Conservation (phyloP, 2,888 invertebrate species). For the Marronus borbonicus region DNA sequence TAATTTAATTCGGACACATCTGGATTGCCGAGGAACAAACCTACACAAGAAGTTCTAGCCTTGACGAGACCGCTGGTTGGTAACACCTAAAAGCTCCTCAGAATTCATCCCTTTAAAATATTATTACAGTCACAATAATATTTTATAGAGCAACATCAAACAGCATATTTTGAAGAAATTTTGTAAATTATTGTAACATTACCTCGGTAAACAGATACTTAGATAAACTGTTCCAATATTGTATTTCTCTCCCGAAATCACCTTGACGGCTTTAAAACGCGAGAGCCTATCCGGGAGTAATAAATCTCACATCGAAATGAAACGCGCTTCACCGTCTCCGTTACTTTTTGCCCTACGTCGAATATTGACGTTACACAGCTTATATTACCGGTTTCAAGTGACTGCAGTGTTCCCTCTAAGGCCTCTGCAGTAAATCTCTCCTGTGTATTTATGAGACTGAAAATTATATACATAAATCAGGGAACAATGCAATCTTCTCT, state of each 20-base stretch:
- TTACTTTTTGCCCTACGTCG: slow-evolving; percentile 8
- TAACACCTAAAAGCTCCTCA: too few species aligned
- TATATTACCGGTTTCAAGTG: slow-evolving; percentile 36
- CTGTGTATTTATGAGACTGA: slow-evolving; percentile 16
- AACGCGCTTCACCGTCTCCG: background rate
- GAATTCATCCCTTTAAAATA: too few species aligned
- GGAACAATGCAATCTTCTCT: slow-evolving; percentile 14
- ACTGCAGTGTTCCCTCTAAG: slow-evolving; percentile 4
- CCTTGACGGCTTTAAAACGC: slow-evolving; percentile 14
- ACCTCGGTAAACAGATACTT: too few species aligned
- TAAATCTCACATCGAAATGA: slow-evolving; percentile 31
- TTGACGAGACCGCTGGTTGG: too few species aligned
- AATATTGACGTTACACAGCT: slow-evolving; percentile 14
- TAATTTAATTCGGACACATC: too few species aligned
- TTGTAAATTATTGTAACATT: too few species aligned
- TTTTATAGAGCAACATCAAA: too few species aligned
- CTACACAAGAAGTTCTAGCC: too few species aligned
- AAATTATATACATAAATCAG: slow-evolving; percentile 44
- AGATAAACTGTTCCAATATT: background rate
- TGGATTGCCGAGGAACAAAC: too few species aligned
- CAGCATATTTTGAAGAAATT: too few species aligned
- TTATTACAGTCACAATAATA: too few species aligned
- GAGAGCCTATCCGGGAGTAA: slow-evolving; percentile 2
- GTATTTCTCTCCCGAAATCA: background rate
- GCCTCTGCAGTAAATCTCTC: slow-evolving; percentile 29